phyloP scores from a whole-genome alignment of 37 sponge, comb jelly and placozoan genomes.

The Ianthella basta region DNA sequence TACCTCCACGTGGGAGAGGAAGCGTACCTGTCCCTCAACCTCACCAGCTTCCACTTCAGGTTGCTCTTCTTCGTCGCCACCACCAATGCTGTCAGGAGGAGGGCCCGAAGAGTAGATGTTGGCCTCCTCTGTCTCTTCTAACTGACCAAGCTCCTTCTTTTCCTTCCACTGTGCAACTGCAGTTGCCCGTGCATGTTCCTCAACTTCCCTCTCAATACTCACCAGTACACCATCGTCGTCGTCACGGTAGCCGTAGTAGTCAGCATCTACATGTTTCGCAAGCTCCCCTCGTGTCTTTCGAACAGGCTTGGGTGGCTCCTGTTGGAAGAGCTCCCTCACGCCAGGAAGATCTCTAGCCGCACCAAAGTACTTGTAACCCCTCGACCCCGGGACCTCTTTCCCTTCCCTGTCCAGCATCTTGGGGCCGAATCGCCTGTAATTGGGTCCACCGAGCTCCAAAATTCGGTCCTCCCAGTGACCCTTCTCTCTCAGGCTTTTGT shows the following conservation, averaged over 20 bases:
- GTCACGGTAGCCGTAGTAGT: slow-evolving; percentile 99
- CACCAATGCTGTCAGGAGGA: slow-evolving; percentile 26
- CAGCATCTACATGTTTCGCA: slow-evolving; percentile 86
- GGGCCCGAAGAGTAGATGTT: slow-evolving; percentile 77
- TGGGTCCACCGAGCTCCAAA: slow-evolving; percentile 88
- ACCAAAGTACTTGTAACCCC: slow-evolving; percentile 98
- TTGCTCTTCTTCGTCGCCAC: slow-evolving; percentile 18
- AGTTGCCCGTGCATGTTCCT: slow-evolving; percentile 66
- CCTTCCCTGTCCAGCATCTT: slow-evolving; percentile 97
- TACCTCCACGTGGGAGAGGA: slow-evolving; percentile 53
- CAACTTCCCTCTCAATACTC: slow-evolving; percentile 82
- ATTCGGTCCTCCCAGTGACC: slow-evolving; percentile 97
- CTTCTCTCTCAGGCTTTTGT: slow-evolving; percentile 95
- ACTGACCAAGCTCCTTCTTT: slow-evolving; percentile 43
- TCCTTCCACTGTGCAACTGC: slow-evolving; percentile 79
- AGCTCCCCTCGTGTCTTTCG: slow-evolving; percentile 88
- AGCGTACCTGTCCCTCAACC: slow-evolving; percentile 44
- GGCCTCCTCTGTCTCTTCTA: slow-evolving; percentile 66
- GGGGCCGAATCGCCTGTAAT: slow-evolving; percentile 82
- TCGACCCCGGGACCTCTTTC: slow-evolving; percentile 92
- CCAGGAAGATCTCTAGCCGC: slow-evolving; percentile 97
- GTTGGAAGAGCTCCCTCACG: slow-evolving; percentile 93
- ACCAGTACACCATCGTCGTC: slow-evolving; percentile 96
- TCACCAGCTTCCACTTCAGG: slow-evolving; percentile 43
- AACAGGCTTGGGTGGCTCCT: slow-evolving; percentile 75